These are phyloP conservation scores for Cantharis lateralis DNA, from an alignment of 2,888 invertebrate species.

Conservation along the genomic window DNA sequence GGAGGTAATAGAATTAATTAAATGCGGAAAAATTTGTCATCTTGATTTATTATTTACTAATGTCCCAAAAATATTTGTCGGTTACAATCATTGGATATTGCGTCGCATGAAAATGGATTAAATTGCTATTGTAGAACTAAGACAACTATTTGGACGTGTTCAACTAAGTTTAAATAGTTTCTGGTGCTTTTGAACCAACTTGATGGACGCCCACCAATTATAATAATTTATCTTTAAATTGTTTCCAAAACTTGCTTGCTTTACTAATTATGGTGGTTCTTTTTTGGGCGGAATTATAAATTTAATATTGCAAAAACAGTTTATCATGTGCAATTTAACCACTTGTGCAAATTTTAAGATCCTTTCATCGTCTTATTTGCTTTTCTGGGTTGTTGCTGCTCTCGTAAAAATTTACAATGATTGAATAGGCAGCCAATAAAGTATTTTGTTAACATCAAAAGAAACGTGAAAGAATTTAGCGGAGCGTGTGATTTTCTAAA, in stretches of 20 bases:
- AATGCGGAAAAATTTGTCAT: not conserved
- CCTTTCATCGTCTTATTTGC: constrained; percentile 9
- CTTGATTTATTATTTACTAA: not conserved
- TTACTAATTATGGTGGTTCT: not conserved
- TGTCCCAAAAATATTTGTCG: not conserved
- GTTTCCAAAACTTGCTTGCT: not conserved
- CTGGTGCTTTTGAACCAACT: not conserved
- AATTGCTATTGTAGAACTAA: not conserved
- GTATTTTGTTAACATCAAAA: constrained; percentile 15
- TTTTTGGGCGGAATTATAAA: not conserved
- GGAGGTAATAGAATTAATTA: not conserved
- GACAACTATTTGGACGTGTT: not conserved
- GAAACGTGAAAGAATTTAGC: constrained; percentile 4
- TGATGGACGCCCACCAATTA: not conserved
- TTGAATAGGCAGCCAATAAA: constrained; percentile 34
- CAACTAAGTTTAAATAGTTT: not conserved
- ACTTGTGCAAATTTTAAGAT: not conserved
- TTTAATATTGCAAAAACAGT: not conserved
- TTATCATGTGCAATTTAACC: not conserved
- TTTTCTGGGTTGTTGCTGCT: constrained; percentile 30
- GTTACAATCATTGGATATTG: not conserved
- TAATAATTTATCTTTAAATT: not conserved
- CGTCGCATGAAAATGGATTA: not conserved
- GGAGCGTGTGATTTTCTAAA: constrained; percentile 8
- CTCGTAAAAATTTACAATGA: constrained; percentile 33